Evolutionary conservation across 2,113 vertebrate genomes (phyloP).

Genomic region (Peromyscus maniculatus): DNA sequence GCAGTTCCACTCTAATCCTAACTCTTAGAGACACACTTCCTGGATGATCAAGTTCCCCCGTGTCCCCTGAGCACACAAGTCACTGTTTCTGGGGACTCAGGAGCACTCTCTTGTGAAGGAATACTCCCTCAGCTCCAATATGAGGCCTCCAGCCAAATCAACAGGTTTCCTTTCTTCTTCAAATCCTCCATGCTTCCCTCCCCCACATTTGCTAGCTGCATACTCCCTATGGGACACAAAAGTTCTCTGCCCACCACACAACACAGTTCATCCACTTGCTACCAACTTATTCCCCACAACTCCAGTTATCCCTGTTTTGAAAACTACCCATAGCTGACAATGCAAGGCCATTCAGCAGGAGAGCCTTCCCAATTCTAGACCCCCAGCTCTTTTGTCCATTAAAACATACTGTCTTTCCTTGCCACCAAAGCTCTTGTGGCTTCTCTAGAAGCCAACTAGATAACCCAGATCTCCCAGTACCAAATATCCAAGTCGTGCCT

Average conservation of each 20-base stretch:
- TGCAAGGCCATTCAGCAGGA: background rate
- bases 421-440: background rate
- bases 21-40: background rate
- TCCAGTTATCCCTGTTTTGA: background rate
- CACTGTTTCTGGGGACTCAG: constrained; percentile 25
- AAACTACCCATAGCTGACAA: background rate
- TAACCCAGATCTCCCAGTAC: background rate
- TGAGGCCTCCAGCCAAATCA: constrained; percentile 1
- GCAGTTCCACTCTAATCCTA: background rate
- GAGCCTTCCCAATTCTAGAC: background rate
- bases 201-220: background rate
- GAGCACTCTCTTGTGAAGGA: constrained; percentile 30
- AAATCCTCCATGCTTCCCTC: background rate
- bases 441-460: background rate
- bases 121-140: background rate
- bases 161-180: constrained; percentile 46
- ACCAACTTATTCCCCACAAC: background rate
- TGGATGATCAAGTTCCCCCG: background rate
- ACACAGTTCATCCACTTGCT: background rate
- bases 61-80: background rate
- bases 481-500: background rate
- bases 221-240: background rate
- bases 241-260: background rate
- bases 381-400: background rate
- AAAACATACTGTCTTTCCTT: background rate